A percentile compares a stretch with the other conserved stretches of the same genome.
phyloP scores from a whole-genome alignment of 2,888 invertebrate species.

The Plemyria rubiginata region DNA sequence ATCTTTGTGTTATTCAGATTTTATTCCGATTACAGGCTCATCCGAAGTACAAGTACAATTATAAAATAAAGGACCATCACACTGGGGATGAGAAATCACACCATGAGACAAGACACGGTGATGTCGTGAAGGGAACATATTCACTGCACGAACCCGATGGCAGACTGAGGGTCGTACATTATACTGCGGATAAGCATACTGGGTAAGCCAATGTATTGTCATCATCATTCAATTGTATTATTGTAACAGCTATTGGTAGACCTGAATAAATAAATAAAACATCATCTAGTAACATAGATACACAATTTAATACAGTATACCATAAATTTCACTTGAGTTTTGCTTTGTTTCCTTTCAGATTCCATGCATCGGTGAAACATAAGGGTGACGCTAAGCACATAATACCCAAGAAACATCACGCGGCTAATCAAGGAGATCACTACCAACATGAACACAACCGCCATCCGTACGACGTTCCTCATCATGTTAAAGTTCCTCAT shows the following conservation, averaged over 20 bases:
- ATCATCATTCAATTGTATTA: too few species aligned
- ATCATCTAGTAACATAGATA: neutral
- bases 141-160: slow-evolving; percentile 78
- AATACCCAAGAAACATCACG: slow-evolving; percentile 38
- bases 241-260: too few species aligned
- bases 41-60: slow-evolving; percentile 55
- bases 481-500: slow-evolving; percentile 3
- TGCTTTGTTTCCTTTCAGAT: slow-evolving; percentile 44
- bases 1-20: too few species aligned
- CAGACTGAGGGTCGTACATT: slow-evolving; percentile 78
- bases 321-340: neutral
- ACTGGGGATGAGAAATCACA: slow-evolving; percentile 81
- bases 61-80: slow-evolving; percentile 68
- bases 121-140: slow-evolving; percentile 63
- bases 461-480: neutral
- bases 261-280: too few species aligned
- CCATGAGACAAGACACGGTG: slow-evolving; percentile 76
- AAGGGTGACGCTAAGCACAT: slow-evolving; percentile 48
- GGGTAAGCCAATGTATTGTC: slow-evolving; percentile 55
- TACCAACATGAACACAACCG: slow-evolving; percentile 7
- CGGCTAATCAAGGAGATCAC: slow-evolving; percentile 23
- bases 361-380: slow-evolving; percentile 56
- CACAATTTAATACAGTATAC: neutral
- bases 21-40: slow-evolving; percentile 40
- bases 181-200: slow-evolving; percentile 74